Evolutionary conservation across 1,140 invertebrate genomes (phyloP).

Genomic region (Eufriesea mexicana): DNA sequence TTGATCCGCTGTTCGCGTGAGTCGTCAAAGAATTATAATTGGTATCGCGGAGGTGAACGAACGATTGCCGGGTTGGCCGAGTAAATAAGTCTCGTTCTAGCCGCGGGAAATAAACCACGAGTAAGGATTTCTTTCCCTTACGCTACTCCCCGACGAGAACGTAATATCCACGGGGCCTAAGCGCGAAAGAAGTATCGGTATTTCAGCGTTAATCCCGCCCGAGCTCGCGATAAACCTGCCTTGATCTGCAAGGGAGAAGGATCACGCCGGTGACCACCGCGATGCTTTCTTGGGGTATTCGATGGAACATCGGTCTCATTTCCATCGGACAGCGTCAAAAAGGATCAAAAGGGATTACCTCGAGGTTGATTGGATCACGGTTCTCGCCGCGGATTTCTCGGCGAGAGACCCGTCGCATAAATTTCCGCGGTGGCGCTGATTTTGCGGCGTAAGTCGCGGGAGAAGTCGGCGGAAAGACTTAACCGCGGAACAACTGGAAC

Average conservation of each 20-base stretch:
- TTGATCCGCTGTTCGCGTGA: constrained; percentile 3
- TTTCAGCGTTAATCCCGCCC: neutral
- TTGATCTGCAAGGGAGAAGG: neutral
- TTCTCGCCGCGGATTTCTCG: constrained; percentile 4
- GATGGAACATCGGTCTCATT: constrained; percentile 50
- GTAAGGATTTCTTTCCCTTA: neutral
- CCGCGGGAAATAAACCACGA: neutral
- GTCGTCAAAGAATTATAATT: constrained; percentile 9
- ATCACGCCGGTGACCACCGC: neutral
- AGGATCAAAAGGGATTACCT: constrained; percentile 60
- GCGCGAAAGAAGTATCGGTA: neutral
- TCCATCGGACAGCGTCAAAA: constrained; percentile 50
- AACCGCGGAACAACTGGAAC: neutral
- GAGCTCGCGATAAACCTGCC: neutral
- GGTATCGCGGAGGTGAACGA: constrained; percentile 10
- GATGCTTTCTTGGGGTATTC: constrained; percentile 18
- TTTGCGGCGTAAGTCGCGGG: neutral
- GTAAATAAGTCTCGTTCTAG: neutral
- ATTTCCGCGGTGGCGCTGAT: constrained; percentile 4
- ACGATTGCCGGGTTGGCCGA: neutral
- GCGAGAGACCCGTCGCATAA: constrained; percentile 10
- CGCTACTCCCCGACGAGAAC: neutral
- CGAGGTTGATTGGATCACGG: constrained; percentile 41
- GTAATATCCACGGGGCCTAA: neutral
- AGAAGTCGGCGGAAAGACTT: neutral